phyloP scores from a whole-genome alignment of 2,797 vertebrate species.

The Knipowitschia caucasica region DNA sequence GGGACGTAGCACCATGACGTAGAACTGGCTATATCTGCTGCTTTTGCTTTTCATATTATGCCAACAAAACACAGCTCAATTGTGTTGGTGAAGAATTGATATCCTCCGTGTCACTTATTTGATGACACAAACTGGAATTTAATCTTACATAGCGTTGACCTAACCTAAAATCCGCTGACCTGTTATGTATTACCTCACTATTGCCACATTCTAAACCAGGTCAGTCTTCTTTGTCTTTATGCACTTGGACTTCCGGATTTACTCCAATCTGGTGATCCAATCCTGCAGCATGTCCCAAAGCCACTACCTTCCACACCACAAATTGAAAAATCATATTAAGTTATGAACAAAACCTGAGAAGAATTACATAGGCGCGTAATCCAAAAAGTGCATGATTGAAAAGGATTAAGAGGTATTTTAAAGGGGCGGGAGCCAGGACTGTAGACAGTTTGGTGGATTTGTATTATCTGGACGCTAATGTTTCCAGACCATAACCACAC shows the following conservation, averaged over 20 bases:
- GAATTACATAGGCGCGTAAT: slow-evolving; percentile 73
- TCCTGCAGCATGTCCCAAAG: slow-evolving; percentile 53
- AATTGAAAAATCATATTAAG: slow-evolving; percentile 75
- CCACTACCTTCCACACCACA: slow-evolving; percentile 49
- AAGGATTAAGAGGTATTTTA: slow-evolving; percentile 63
- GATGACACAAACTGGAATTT: background rate
- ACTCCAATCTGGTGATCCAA: slow-evolving; percentile 56
- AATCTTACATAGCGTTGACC: background rate
- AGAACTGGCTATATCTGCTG: background rate
- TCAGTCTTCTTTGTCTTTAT: slow-evolving; percentile 41
- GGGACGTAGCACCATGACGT: too few species aligned
- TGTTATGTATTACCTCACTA: too few species aligned
- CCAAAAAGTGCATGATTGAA: slow-evolving; percentile 78
- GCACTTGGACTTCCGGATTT: slow-evolving; percentile 45
- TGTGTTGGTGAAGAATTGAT: background rate
- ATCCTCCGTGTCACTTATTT: background rate
- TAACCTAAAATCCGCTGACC: background rate
- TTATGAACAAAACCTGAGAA: slow-evolving; percentile 74
- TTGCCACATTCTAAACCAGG: slow-evolving; percentile 30
- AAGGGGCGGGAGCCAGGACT: background rate
- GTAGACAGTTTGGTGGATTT: slow-evolving; percentile 33
- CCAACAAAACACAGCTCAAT: background rate
- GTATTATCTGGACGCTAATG: too few species aligned
- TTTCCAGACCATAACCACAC: too few species aligned
- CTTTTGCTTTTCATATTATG: background rate